These are phyloP conservation scores for Urocitellus parryii DNA, from an alignment of 2,113 vertebrate genomes.

Conservation along the genomic window DNA sequence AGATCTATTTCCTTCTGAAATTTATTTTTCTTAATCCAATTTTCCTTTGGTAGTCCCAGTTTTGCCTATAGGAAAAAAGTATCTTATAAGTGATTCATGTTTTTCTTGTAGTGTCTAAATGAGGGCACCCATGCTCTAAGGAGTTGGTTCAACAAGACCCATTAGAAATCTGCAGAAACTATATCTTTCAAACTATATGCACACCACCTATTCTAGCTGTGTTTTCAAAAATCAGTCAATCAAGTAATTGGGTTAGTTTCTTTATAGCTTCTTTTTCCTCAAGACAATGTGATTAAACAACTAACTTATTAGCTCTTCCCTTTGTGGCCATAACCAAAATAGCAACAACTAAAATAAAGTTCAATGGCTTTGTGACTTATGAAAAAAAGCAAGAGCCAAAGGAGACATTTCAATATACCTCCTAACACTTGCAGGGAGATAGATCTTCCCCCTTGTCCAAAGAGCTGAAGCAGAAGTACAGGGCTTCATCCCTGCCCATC, in stretches of 20 bases:
- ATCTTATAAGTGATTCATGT: neutral
- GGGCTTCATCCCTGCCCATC: no score
- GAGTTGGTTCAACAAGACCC: neutral
- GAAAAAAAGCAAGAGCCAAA: no score
- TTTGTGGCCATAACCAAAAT: no score
- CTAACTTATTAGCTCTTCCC: neutral
- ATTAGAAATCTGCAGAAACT: neutral
- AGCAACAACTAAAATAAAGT: no score
- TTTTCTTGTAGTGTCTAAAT: neutral
- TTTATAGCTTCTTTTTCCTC: constrained; percentile 28
- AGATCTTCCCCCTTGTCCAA: no score
- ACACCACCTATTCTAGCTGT: neutral
- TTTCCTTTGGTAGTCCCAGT: constrained; percentile 42
- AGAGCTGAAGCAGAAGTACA: no score
- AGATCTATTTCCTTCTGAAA: constrained; percentile 52
- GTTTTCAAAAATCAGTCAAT: neutral
- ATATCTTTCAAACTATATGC: neutral
- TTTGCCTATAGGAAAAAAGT: constrained; percentile 40
- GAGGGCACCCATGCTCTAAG: neutral
- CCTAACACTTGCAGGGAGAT: no score
- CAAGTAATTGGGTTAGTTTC: neutral
- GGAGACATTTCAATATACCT: no score
- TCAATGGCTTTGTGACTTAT: no score
- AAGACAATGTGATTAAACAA: neutral
- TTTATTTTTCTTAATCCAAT: neutral